Base-by-base conservation (phyloP, 2,888 invertebrate species). In the Amphipoea lucens region DNA sequence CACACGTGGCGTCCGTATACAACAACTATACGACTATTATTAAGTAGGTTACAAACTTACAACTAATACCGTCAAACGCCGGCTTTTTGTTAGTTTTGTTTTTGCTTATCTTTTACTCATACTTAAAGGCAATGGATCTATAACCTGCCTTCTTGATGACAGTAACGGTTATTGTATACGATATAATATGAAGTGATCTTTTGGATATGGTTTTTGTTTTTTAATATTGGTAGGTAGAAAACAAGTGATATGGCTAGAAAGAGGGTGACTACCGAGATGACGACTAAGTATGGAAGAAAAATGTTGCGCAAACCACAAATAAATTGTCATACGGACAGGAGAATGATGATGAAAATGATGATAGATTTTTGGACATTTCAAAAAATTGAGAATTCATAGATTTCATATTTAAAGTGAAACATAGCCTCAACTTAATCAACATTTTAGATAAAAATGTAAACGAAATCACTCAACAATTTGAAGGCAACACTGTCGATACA, bases 31-130 rank as follows among this genome's bases (percentile, higher is more conserved):
- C 12, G 20, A n/a, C 23, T 65, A 45, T 57, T 76, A 67, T 36
- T 81, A 45, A 81, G 71, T 85, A 72, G 76, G 82, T 65, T 81
- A 85, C 79, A 82, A 84, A 60, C 29, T 40, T 82, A 84, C 76
- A 74, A 74, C 63, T n/a, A 40, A 45, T 71, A 67, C 65, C 69
- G 73, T 45, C 29, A 57, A 51, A 9, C 54, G 17, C 5, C 23
- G 5, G 51, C 17, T 74, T 60, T 74, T 69, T 76, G 67, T 54
- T 48, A 1, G 12, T 0, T 51, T 72, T 63, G 42, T 45, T 78
- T 72, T 68, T 74, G 29, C 40, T 71, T 67, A 74, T 60, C 57
- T 65, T 11, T n/a, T 20, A 4, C 29, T 42, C 9, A 29, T 54
- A n/a, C n/a, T 62, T 54, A 29, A 48, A 75, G 17, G 17, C n/a